Evolutionary conservation across 2,797 vertebrate genomes (phyloP), one percentile per base, ranked within the genome.

Genomic region (Clamator glandarius): DNA sequence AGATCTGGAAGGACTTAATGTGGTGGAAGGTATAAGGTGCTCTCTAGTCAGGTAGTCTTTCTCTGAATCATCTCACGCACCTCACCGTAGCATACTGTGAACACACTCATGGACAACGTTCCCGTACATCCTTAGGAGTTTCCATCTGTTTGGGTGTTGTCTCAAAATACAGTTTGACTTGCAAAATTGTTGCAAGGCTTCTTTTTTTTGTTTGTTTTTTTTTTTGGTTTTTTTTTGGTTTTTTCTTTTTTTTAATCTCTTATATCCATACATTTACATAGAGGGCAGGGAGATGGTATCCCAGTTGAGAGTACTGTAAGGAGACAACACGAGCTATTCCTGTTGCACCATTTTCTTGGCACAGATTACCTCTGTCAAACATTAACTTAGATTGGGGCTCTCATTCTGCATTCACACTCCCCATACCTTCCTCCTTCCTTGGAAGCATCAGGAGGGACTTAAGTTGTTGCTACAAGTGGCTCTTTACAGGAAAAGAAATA

Each of bases 401-500:
- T 90, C 23, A n/a, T 91, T 63, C 41, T 87, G 67, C 28, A 63
- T 87, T 88, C 55, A 48, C 67, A 73, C 20, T 87, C 55, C 36
- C 44, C 0, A 0, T 83, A 62, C 54, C 66, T 92, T 82, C 93
- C 79, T 82, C 50, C 35, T 84, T 93, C 85, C 77, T 79, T 91
- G 48, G 77, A 92, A 95, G 42, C 58, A 78, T 76, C 67, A 44
- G 52, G 63, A 95, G 26, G 23, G 67, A 41, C 67, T 91, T 76
- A 79, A 4, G 35, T 44, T 52, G 67, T 82, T 93, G 74, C 88
- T 94, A 63, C 70, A 90, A 82, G 70, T 29, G 88, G 39, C 42
- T 76, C 6, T 93, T 96, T 95, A 94, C 88, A 84, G 74, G 67
- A 95, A 95, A 93, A 85, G n/a, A 90, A 95, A 90, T 57, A 84